A percentile compares a stretch with the other conserved stretches of the same genome.
Conservation (phyloP, 2,797 vertebrate genomes). For the Cercopithecus petaurista region DNA sequence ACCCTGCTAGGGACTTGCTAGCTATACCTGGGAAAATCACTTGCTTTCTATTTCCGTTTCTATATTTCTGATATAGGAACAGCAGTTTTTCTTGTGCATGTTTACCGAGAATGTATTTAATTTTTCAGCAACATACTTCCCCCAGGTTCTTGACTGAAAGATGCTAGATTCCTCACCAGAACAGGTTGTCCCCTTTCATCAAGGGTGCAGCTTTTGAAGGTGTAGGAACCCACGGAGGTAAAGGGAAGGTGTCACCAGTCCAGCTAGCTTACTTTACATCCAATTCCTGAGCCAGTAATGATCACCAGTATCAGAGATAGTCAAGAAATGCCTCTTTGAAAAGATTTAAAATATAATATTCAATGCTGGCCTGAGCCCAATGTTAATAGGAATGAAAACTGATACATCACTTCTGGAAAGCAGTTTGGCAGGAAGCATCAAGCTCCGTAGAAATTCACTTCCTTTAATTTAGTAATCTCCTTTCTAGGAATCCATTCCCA, state of each 20-base stretch:
- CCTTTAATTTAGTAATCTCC: conserved; percentile 28
- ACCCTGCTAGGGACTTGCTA: background rate
- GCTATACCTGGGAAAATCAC: background rate
- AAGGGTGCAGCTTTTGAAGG: background rate
- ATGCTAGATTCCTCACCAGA: background rate
- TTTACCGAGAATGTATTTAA: background rate
- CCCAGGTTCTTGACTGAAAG: background rate
- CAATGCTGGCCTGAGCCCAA: background rate
- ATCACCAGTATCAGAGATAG: background rate
- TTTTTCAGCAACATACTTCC: background rate
- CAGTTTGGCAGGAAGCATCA: conserved; percentile 24
- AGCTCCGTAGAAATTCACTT: conserved; percentile 35
- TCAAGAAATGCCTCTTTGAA: background rate
- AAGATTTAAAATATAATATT: background rate
- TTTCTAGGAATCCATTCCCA: conserved; percentile 48
- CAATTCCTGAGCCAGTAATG: background rate
- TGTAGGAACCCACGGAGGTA: background rate
- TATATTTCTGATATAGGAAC: background rate
- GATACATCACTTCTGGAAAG: conserved; percentile 42
- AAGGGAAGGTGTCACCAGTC: background rate
- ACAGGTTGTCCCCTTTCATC: background rate
- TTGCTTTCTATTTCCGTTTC: background rate
- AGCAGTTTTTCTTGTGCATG: background rate
- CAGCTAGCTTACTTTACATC: background rate
- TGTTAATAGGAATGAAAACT: conserved; percentile 25